Base-by-base conservation (phyloP, 1,140 invertebrate genomes). In the Aphaenogaster rudis region DNA sequence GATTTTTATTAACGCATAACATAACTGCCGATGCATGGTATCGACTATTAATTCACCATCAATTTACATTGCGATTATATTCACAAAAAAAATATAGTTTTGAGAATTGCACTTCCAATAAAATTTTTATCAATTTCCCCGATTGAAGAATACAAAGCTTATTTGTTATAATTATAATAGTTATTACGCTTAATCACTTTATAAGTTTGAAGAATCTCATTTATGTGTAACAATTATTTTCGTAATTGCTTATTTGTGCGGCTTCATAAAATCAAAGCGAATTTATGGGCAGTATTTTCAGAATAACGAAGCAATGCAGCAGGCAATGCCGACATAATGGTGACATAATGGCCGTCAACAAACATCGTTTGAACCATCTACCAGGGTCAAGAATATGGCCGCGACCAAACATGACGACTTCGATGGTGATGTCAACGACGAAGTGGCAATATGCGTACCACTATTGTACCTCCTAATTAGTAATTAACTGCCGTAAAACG, bases 331-430 rank as follows among this genome's bases (percentile, higher is more conserved):
- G 11, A 54, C 33, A 61, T 59, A 59, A 59, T 59, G 9, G 9
- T 9, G 39, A 45, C n/a, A 42, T 81, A 71, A 33, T 17, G 36
- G 50, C 36, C 66, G 28, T 39, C 33, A 69, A 45, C 50, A 45
- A 71, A 74, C 42, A 21, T 59, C 17, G 15, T 81, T 82, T 64
- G 54, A 78, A 63, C n/a, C 48, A 67, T 57, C 50, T 28, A 39
- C 0, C 66, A 81, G 52, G 45, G 76, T 89, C 69, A 86, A 88
- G 78, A 86, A 78, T 89, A 89, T 42, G 61, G 61, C 67, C 69
- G 69, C 76, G 72, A 78, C 50, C n/a, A 52, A 77, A 86, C 61
- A n/a, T 28, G 33, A 45, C 50, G 66, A 54, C 42, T 80, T 66
- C 52, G 69, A 50, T 8, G 15, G 15, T 13, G n/a, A 72, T 13